Conservation (phyloP, 37 sponge, comb jelly and placozoan species). For the Mnemiopsis leidyi region DNA sequence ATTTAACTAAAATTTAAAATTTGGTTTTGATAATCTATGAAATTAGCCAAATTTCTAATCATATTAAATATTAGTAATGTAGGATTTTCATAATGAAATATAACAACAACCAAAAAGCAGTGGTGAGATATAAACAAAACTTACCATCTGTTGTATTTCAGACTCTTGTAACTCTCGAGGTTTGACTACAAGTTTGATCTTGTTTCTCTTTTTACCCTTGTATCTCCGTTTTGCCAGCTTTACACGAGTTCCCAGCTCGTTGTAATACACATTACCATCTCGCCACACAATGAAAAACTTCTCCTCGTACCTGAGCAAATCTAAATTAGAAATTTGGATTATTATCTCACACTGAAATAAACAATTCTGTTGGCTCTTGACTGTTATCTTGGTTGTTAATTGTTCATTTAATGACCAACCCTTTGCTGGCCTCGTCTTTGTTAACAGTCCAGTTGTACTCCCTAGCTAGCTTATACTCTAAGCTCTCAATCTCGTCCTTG, state of each 20-base stretch:
- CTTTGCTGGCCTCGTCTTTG: constrained; percentile 89
- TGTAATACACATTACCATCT: constrained; percentile 89
- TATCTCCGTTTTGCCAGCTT: constrained; percentile 85
- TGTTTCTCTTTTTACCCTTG: constrained; percentile 74
- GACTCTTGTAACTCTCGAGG: constrained; percentile 86
- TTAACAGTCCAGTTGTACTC: constrained; percentile 99
- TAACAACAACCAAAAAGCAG: too few species aligned
- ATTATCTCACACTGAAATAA: too few species aligned
- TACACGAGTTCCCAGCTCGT: constrained; percentile 94
- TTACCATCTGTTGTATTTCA: constrained; percentile 78
- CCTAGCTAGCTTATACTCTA: constrained; percentile 85
- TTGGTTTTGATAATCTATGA: too few species aligned
- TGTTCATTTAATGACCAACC: constrained; percentile 78
- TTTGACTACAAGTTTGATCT: constrained; percentile 79
- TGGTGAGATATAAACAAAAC: too few species aligned
- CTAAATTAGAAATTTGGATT: too few species aligned
- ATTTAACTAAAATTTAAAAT: too few species aligned
- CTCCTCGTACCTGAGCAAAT: constrained; percentile 71
- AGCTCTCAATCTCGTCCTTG: constrained; percentile 63
- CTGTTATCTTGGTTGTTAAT: too few species aligned
- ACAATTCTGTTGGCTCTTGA: too few species aligned
- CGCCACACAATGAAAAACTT: constrained; percentile 83
- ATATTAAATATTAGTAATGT: too few species aligned
- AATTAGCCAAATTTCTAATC: too few species aligned
- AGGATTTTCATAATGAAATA: too few species aligned